Conservation (phyloP, 1,140 invertebrate genomes). For the Musca vetustissima region DNA sequence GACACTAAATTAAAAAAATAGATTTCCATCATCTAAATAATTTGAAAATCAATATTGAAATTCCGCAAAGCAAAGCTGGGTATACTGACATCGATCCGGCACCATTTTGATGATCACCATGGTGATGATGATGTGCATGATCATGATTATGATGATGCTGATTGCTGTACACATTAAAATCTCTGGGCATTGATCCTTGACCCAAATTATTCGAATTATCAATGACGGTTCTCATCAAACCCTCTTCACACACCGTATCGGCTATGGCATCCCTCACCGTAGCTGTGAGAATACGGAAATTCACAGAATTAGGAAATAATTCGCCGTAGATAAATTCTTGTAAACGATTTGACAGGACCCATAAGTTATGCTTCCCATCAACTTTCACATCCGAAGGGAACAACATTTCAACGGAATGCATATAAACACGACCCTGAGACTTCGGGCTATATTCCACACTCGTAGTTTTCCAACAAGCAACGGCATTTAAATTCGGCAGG, state of each 20-base stretch:
- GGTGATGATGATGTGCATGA: no score
- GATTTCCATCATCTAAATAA: no score
- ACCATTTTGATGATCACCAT: no score
- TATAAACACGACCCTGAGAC: constrained; percentile 69
- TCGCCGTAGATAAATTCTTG: constrained; percentile 70
- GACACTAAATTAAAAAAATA: no score
- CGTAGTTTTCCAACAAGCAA: constrained; percentile 76
- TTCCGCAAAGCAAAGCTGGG: no score
- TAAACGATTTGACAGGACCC: constrained; percentile 73
- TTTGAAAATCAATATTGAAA: no score
- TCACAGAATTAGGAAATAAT: constrained; percentile 66
- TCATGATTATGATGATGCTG: no score
- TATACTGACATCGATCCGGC: no score
- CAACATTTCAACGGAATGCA: constrained; percentile 70
- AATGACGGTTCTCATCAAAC: no score
- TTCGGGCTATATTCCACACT: constrained; percentile 65
- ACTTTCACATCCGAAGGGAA: constrained; percentile 80
- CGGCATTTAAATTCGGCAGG: constrained; percentile 71
- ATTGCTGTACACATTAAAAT: no score
- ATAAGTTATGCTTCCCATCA: constrained; percentile 69
- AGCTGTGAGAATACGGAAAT: constrained; percentile 72
- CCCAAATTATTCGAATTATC: no score
- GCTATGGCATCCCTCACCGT: constrained; percentile 67
- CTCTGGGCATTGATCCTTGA: no score
- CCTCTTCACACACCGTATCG: constrained; percentile 66